A percentile compares a stretch with the other conserved stretches of the same genome.
Conservation (phyloP, 2,888 invertebrate genomes). For the Acronicta aceris region DNA sequence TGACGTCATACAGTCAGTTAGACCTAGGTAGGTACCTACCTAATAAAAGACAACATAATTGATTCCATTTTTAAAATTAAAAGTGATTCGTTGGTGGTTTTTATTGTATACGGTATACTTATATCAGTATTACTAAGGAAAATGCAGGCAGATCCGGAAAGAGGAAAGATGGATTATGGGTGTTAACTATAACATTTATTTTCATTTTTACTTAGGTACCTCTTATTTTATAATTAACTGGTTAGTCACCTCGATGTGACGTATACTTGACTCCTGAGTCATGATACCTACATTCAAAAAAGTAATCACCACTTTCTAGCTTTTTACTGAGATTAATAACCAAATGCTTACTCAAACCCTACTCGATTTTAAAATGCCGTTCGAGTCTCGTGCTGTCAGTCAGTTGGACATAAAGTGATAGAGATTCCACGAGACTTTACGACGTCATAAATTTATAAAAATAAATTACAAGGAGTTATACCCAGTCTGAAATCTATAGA, state of each 20-base stretch:
- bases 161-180: background rate
- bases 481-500: too few relatives aligned
- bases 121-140: background rate
- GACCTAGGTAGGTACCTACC: too few relatives aligned
- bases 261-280: background rate
- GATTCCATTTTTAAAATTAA: background rate
- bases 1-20: conserved; percentile 38
- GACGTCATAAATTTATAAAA: too few relatives aligned
- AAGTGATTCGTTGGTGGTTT: conserved; percentile 9
- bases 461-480: too few relatives aligned
- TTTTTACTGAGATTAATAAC: too few relatives aligned
- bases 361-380: too few relatives aligned
- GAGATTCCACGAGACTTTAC: too few relatives aligned
- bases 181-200: background rate
- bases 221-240: background rate
- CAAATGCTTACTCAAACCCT: too few relatives aligned
- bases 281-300: background rate
- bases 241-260: background rate
- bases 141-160: background rate
- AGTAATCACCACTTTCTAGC: too few relatives aligned
- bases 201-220: too few relatives aligned
- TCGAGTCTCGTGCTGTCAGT: too few relatives aligned
- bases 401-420: too few relatives aligned
- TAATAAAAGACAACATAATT: background rate
- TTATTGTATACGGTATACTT: background rate